Base-by-base conservation (phyloP, 2,113 vertebrate genomes). In the Sceloporus tristichus region DNA sequence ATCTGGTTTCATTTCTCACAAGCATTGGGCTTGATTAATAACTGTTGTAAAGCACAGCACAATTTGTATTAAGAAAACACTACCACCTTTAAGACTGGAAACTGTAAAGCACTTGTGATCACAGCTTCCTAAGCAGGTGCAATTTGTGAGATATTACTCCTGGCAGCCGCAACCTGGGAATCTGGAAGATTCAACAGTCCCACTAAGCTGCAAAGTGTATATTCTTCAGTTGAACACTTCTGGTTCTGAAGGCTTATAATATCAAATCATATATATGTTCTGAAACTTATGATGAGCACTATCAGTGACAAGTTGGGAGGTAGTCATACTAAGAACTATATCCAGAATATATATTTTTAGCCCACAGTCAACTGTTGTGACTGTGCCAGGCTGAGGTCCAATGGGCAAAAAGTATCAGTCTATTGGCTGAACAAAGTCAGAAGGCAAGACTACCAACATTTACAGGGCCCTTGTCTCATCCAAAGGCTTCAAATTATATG, bases 101-200 rank as follows among this genome's bases (percentile, higher is more conserved):
- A 77, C 59, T n/a, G 59, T 25, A n/a, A 82, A 82, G 34, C 80
- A 68, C 80, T 65, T 81, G 80, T 82, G 80, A 82, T 82, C 40
- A 66, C 59, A 85, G 84, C 84, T 78, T 78, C 23, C 16, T 66
- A 40, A 66, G 59, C 34, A 85, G 56, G 23, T 48, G 21, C 42
- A 48, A 77, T 77, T 78, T 85, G 25, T 48, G 34, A 77, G 27
- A 42, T n/a, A 16, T 66, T 85, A 27, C 29, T 66, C 42, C 56
- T n/a, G 40, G 48, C 9, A 76, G 40, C 40, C 25, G 25, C 25
- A 56, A 16, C 54, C 21, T 40, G 23, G 65, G 5, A 11, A 54
- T 54, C 53, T 11, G 29, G 14, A 54, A 14, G 66, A 27, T 78
- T 42, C 9, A 84, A 34, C 23, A 42, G 25, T 16, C 38, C 21